phyloP scores from a whole-genome alignment of 2,888 invertebrate species.

The Merodon equestris region DNA sequence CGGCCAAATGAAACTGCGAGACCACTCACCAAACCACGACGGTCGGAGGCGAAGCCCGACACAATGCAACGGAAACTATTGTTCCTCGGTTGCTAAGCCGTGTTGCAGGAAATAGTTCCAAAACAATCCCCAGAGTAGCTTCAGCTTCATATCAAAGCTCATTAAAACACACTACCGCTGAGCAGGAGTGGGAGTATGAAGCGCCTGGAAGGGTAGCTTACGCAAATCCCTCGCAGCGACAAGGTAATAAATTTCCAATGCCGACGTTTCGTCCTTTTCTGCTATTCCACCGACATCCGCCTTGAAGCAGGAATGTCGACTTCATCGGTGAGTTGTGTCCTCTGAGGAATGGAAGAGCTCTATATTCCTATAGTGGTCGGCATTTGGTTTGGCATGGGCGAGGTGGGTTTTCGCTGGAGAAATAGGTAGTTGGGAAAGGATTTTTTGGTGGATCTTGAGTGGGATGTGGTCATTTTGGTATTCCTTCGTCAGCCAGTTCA shows the following conservation, averaged over 20 bases:
- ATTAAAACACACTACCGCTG: slow-evolving; percentile 38
- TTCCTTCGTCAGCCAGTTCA: neutral
- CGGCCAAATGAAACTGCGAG: slow-evolving; percentile 53
- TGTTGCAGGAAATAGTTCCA: slow-evolving; percentile 46
- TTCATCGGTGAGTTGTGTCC: slow-evolving; percentile 2
- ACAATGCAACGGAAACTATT: slow-evolving; percentile 31
- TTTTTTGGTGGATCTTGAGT: slow-evolving; percentile 52
- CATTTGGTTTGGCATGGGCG: slow-evolving; percentile 23
- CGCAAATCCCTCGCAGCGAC: slow-evolving; percentile 62
- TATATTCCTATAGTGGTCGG: slow-evolving; percentile 43
- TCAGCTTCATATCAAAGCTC: slow-evolving; percentile 46
- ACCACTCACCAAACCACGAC: slow-evolving; percentile 17
- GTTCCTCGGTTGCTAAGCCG: slow-evolving; percentile 18
- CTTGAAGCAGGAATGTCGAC: neutral
- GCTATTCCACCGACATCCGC: slow-evolving; percentile 15
- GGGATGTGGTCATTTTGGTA: slow-evolving; percentile 22
- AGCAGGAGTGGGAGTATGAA: slow-evolving; percentile 8
- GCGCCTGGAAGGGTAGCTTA: slow-evolving; percentile 52
- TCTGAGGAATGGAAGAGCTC: slow-evolving; percentile 40
- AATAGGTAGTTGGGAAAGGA: slow-evolving; percentile 25
- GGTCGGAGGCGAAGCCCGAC: neutral
- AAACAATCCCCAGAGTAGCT: slow-evolving; percentile 11
- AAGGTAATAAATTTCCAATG: slow-evolving; percentile 65
- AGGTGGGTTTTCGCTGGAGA: slow-evolving; percentile 25
- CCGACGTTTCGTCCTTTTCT: slow-evolving; percentile 37